Conservation (phyloP, 2,888 invertebrate genomes). For the Campoplex capitator region DNA sequence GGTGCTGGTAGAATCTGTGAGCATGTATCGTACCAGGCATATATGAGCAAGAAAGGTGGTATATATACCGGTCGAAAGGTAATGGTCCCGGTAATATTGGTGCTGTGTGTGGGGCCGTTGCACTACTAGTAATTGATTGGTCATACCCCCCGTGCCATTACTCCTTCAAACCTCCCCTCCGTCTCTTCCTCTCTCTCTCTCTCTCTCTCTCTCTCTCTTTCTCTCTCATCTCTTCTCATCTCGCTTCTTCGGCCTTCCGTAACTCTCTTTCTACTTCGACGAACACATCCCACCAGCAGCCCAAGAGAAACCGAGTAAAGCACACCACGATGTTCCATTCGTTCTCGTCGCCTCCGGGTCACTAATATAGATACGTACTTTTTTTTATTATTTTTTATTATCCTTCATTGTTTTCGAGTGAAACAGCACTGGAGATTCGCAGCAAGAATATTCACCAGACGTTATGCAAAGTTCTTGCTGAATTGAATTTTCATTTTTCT, state of each 20-base stretch:
- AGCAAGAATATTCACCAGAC: not conserved
- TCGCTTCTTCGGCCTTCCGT: constrained; percentile 61
- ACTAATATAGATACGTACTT: constrained; percentile 37
- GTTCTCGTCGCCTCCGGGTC: constrained; percentile 60
- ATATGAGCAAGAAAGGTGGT: constrained; percentile 75
- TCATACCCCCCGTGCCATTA: constrained; percentile 83
- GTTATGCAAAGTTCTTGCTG: not conserved
- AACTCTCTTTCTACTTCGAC: constrained; percentile 63
- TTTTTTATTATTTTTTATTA: constrained; percentile 17
- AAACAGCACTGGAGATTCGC: not conserved
- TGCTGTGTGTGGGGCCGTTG: constrained; percentile 78
- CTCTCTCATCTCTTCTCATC: constrained; percentile 31
- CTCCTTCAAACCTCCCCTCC: constrained; percentile 80
- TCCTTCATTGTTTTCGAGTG: constrained; percentile 4
- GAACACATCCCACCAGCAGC: constrained; percentile 41
- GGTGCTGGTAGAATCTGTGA: constrained; percentile 77
- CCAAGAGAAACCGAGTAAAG: constrained; percentile 27
- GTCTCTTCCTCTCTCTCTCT: not conserved
- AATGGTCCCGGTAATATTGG: constrained; percentile 83
- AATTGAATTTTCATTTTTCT: not conserved
- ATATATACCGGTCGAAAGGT: constrained; percentile 79
- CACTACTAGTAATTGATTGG: constrained; percentile 85
- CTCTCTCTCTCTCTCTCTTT: constrained; percentile 64
- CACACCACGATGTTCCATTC: constrained; percentile 23
- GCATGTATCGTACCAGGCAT: constrained; percentile 75